Evolutionary conservation across 2,888 invertebrate species (phyloP), one percentile per base, ranked within the genome.

Genomic region (Apamea monoglypha): DNA sequence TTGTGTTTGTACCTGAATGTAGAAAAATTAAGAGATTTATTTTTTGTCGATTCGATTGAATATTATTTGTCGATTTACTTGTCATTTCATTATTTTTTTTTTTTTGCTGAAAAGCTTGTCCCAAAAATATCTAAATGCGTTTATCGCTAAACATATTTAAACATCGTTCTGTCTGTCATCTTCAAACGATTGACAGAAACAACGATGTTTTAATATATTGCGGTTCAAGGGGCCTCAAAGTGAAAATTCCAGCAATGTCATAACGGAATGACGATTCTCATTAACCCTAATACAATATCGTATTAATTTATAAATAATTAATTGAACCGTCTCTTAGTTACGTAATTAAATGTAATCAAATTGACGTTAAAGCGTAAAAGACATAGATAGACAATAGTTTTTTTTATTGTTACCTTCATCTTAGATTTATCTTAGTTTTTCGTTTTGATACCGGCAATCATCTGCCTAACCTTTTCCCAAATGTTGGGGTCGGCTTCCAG

Each of bases 261-360:
- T 40, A 29, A 18, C 12, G 16, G 5, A 63, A 44, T 25, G 47
- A 44, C 25, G 40, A 83, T 50, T 21, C 36, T 25, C 40, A 84
- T 72, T 80, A 71, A 76, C 85, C 72, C 61, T 14, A 61, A 40
- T 53, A 75, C 7, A 81, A 50, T n/a, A 72, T 53, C 32, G 10
- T 32, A 53, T 67, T 64, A 64, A 69, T 70, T 50, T 63, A 74
- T 32, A 69, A 53, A 36, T 53, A 29, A n/a, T 36, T 74, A 82
- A 84, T 89, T 75, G 68, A 56, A 64, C 32, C 66, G 61, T 67
- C 40, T 63, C 53, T 64, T 44, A 29, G 12, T 80, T 66, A 82
- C 29, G 74, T 74, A 70, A 83, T 82, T 78, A 79, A 71, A 21
- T 21, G 10, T 83, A 78, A 83, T 88, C 68, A 86, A 86, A 72